Base-by-base conservation (phyloP, 2,797 vertebrate species). In the Diceros bicornis region DNA sequence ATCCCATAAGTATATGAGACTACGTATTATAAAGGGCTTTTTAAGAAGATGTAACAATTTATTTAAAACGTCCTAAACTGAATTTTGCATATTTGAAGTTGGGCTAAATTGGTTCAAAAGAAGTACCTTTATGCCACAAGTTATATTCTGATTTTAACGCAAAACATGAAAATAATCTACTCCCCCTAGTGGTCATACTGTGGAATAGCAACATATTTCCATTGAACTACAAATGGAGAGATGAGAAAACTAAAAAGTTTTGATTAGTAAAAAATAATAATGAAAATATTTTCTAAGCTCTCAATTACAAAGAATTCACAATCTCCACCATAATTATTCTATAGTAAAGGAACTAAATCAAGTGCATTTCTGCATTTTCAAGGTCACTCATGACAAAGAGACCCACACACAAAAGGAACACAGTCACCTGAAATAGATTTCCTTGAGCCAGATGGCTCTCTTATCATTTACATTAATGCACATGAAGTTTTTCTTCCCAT, bases 211-310 rank as follows among this genome's bases (percentile, higher is more conserved):
- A 84, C 16, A 61, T 25, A 57, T 82, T 91, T 88, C 71, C 83
- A 77, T 18, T 37, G n/a, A 71, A 93, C 62, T 90, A 96, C n/a
- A 52, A 34, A 86, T 27, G 23, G 87, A 94, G 7, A 50, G 25
- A 1, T 27, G 27, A 97, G 34, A 68, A 89, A 62, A 78, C 32
- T 61, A 6, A 59, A 18, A 61, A 21, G 17, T 85, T 90, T 41
- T 87, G 6, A 72, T 44, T 34, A 78, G 78, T 52, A 79, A 64
- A 91, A 93, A 85, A 87, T 61, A 52, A 61, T 14, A 6, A 74
- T 83, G 34, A 96, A 84, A 94, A 66, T 23, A 90, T 62, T 78
- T 94, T 85, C 74, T 94, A 94, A 90, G 71, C n/a, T 0, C 23
- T 79, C 57, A 57, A 10, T 83, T 72, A 88, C 78, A 92, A 95